Conservation (phyloP, 2,888 invertebrate species). For the Hipparchia semele region DNA sequence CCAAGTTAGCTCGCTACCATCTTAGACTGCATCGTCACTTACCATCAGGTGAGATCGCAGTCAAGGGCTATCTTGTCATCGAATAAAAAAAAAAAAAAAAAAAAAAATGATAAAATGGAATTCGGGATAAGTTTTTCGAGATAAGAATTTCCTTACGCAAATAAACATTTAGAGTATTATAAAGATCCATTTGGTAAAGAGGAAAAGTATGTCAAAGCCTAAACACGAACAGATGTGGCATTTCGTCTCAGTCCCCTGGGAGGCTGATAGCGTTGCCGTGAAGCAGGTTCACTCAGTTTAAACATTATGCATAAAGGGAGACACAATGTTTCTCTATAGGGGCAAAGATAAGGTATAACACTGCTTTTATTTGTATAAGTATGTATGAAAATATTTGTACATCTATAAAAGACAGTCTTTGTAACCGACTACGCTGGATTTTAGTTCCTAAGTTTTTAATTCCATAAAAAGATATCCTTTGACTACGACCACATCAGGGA, state of each 20-base stretch:
- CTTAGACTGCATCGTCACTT: no score
- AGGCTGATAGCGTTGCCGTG: neutral
- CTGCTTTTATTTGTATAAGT: neutral
- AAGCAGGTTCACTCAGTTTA: neutral
- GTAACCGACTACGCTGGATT: neutral
- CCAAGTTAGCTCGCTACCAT: no score
- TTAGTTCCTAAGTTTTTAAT: no score
- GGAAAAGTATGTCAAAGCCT: slow-evolving; percentile 10
- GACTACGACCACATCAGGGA: no score
- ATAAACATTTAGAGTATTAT: neutral
- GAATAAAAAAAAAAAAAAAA: no score
- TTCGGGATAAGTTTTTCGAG: neutral
- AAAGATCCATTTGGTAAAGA: neutral
- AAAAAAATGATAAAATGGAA: no score
- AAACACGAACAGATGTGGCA: slow-evolving; percentile 1
- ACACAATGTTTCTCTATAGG: neutral
- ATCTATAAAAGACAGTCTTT: neutral
- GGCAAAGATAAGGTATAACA: neutral
- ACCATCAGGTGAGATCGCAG: no score
- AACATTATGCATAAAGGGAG: neutral
- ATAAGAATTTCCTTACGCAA: neutral
- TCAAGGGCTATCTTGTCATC: no score
- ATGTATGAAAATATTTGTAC: neutral
- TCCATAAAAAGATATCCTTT: no score
- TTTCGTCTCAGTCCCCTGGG: slow-evolving; percentile 1